phyloP scores from a whole-genome alignment of 2,888 invertebrate genomes.

The Endomychus coccineus region DNA sequence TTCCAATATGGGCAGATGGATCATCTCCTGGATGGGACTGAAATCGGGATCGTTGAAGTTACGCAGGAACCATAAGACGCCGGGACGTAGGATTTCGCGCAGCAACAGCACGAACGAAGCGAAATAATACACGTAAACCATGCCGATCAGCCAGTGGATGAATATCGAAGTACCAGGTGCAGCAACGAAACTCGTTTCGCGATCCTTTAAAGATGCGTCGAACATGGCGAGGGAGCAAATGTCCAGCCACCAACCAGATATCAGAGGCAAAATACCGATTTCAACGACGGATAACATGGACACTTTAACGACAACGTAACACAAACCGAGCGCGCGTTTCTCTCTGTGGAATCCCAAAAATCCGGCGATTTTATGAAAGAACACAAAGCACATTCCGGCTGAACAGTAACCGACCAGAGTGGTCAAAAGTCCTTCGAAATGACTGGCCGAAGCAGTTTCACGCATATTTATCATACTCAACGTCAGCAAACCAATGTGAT shows the following conservation, averaged over 20 bases:
- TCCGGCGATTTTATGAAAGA: constrained; percentile 78
- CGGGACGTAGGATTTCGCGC: constrained; percentile 90
- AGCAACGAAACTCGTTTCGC: constrained; percentile 78
- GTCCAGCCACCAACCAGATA: constrained; percentile 99
- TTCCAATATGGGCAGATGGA: constrained; percentile 86
- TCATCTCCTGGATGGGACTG: constrained; percentile 99
- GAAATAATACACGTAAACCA: constrained; percentile 99
- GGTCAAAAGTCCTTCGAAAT: constrained; percentile 89
- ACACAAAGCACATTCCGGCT: constrained; percentile 73
- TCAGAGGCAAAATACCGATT: constrained; percentile 91
- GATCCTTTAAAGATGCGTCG: constrained; percentile 79
- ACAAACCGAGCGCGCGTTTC: constrained; percentile 80
- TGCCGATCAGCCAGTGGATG: constrained; percentile 97
- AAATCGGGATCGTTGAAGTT: constrained; percentile 99
- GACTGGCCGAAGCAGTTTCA: constrained; percentile 63
- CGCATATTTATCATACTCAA: constrained; percentile 64
- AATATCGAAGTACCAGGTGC: constrained; percentile 97
- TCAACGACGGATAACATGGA: constrained; percentile 93
- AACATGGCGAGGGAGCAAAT: constrained; percentile 92
- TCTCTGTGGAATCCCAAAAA: constrained; percentile 72
- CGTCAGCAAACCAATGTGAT: constrained; percentile 86
- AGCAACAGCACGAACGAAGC: constrained; percentile 91
- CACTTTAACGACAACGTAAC: constrained; percentile 86
- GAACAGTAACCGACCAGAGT: constrained; percentile 90
- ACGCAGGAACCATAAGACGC: constrained; percentile 95